phyloP scores from a whole-genome alignment of 2,797 vertebrate genomes.

The Ctenosaura bakeri region DNA sequence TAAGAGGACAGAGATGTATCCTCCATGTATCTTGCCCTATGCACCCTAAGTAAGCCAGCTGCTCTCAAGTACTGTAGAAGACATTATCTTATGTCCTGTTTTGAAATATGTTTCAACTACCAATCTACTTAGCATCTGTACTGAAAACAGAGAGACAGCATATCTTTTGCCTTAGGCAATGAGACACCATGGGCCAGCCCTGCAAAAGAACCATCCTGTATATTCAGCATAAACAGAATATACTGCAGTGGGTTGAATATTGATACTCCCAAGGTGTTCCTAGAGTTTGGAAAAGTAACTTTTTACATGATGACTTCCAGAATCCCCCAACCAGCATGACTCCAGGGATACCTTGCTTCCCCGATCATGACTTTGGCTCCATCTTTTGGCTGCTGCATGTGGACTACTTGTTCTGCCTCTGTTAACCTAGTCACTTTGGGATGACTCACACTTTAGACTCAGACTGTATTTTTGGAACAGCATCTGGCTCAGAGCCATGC shows the following conservation, averaged over 20 bases:
- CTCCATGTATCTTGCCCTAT: no score
- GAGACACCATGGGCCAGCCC: neutral
- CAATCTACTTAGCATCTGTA: no score
- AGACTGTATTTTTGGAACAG: neutral
- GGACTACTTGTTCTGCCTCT: neutral
- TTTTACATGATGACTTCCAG: neutral
- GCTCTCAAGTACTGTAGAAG: no score
- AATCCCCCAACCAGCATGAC: no score
- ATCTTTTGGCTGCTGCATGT: neutral
- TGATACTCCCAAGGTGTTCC: neutral
- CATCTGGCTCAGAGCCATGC: constrained; percentile 18
- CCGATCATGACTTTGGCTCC: neutral
- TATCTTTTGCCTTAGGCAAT: neutral
- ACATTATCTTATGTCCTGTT: no score
- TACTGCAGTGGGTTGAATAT: neutral
- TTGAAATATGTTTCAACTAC: no score
- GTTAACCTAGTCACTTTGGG: neutral
- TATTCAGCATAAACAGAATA: neutral
- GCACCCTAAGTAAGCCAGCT: no score
- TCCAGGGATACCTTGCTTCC: neutral
- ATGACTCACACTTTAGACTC: constrained; percentile 30
- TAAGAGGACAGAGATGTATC: no score
- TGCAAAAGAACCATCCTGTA: neutral
- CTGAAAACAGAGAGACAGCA: neutral
- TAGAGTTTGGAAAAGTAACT: no score